These are phyloP conservation scores for Chaetophractus vellerosus DNA, from an alignment of 2,797 vertebrate species.

Conservation along the genomic window DNA sequence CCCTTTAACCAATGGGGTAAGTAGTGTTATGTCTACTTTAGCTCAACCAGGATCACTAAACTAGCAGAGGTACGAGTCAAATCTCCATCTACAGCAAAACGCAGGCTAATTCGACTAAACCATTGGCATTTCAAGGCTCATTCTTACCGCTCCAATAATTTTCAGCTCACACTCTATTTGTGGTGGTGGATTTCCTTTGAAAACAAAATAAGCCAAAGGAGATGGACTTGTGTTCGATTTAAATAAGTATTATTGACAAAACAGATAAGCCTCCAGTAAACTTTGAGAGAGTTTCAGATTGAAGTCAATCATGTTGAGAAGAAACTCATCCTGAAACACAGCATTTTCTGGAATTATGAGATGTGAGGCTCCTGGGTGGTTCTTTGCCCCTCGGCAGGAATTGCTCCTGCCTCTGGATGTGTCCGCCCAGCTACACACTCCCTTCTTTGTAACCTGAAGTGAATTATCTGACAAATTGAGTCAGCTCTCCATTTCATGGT, in stretches of 20 bases:
- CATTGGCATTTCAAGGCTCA: not conserved
- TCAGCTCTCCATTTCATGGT: constrained; percentile 27
- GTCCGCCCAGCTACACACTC: not conserved
- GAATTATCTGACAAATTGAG: constrained; percentile 62
- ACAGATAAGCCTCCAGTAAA: not conserved
- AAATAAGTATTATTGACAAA: constrained; percentile 52
- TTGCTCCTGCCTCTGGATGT: not conserved
- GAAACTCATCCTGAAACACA: not conserved
- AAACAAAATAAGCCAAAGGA: constrained; percentile 32
- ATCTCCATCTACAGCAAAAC: not conserved
- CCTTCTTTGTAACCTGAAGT: constrained; percentile 1
- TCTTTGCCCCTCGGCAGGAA: constrained; percentile 24
- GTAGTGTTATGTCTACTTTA: constrained; percentile 4
- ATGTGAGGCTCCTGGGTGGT: not conserved
- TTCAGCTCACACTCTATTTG: not conserved
- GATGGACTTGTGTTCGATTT: not conserved
- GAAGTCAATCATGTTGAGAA: constrained; percentile 26
- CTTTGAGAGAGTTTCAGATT: not conserved
- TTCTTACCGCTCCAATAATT: constrained; percentile 33
- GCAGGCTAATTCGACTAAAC: not conserved
- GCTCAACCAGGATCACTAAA: not conserved
- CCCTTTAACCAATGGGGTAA: not conserved
- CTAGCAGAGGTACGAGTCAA: constrained; percentile 19
- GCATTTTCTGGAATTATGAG: constrained; percentile 36
- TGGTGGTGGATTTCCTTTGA: not conserved